Evolutionary conservation across 2,113 vertebrate species (phyloP).

Genomic region (Dryoscopus gambensis): DNA sequence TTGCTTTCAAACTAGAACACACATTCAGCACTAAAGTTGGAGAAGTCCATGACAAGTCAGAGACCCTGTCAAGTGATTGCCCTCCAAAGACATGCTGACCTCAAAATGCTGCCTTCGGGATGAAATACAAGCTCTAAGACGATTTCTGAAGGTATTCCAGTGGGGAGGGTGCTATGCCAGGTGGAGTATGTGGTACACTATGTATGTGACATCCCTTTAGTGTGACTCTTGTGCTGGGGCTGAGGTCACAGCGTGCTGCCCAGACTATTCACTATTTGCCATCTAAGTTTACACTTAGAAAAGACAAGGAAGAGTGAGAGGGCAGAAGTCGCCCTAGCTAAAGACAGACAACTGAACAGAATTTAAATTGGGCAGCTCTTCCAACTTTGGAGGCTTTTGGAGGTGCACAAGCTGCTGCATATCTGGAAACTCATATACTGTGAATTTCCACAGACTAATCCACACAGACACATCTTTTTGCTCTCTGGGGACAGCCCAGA

Average conservation of each 20-base stretch:
- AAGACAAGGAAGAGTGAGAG: background rate
- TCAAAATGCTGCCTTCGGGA: background rate
- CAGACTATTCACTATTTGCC: background rate
- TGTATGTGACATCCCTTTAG: background rate
- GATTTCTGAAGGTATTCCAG: background rate
- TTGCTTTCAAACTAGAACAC: too few species aligned
- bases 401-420: background rate
- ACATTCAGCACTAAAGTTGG: background rate
- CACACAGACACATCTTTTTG: background rate
- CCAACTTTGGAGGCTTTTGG: background rate
- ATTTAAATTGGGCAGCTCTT: background rate
- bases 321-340: background rate
- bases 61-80: background rate
- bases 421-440: background rate
- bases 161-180: too few species aligned
- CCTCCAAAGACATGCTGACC: background rate
- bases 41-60: background rate
- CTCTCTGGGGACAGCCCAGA: background rate
- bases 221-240: background rate
- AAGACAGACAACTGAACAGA: background rate
- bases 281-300: background rate
- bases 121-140: background rate
- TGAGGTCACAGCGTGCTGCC: background rate
- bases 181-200: background rate
- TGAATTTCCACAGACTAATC: background rate